Conservation (phyloP, 1,140 invertebrate genomes). For the Drosophila prosaltans region DNA sequence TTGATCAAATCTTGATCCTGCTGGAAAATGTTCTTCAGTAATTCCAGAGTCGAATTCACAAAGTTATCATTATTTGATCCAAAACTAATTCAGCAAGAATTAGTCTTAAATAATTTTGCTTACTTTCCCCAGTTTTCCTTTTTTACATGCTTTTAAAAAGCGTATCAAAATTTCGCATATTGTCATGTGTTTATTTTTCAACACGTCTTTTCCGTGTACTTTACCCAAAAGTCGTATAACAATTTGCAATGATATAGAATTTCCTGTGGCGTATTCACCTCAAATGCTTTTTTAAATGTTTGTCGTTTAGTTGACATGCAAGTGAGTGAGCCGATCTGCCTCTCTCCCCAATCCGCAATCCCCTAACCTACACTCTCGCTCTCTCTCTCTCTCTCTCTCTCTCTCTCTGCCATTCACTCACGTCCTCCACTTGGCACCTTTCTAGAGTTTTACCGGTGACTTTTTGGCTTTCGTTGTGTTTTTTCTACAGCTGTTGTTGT, state of each 20-base stretch:
- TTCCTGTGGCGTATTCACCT: constrained; percentile 59
- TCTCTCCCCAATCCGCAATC: background rate
- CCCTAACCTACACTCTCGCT: background rate
- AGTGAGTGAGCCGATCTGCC: constrained; percentile 25
- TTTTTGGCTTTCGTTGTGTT: constrained; percentile 35
- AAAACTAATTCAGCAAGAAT: too few relatives aligned
- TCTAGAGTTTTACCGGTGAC: constrained; percentile 41
- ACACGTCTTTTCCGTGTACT: constrained; percentile 14
- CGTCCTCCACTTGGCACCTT: constrained; percentile 25
- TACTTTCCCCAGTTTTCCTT: too few relatives aligned
- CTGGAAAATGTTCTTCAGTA: too few relatives aligned
- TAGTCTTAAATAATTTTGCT: too few relatives aligned
- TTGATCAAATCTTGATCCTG: too few relatives aligned
- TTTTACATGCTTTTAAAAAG: background rate
- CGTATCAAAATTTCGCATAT: constrained; percentile 6
- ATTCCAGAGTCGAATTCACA: too few relatives aligned
- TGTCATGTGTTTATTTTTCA: background rate
- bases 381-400: constrained; percentile 1
- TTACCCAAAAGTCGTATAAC: constrained; percentile 46
- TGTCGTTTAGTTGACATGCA: constrained; percentile 58
- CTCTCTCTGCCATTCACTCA: background rate
- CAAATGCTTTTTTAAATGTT: constrained; percentile 68
- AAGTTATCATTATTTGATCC: too few relatives aligned
- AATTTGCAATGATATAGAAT: constrained; percentile 71
- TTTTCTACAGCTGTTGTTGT: background rate